phyloP scores from a whole-genome alignment of 2,113 vertebrate species.

The Ibidorhyncha struthersii region DNA sequence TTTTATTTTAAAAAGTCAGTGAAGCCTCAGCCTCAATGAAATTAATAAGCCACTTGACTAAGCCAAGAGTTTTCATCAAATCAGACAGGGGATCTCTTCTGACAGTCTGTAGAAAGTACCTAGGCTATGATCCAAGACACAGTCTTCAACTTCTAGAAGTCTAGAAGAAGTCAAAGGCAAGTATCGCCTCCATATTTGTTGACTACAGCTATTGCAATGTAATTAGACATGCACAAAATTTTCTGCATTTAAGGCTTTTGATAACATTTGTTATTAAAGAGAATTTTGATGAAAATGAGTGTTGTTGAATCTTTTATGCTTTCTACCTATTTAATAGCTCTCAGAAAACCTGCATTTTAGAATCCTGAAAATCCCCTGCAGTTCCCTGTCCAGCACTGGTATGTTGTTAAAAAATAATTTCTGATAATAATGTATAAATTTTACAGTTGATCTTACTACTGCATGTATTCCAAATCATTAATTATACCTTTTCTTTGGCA shows the following conservation, averaged over 20 bases:
- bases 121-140: background rate
- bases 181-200: background rate
- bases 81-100: background rate
- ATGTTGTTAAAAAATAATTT: background rate
- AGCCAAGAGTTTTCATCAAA: background rate
- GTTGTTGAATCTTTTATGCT: background rate
- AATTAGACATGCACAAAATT: background rate
- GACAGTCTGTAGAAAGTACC: background rate
- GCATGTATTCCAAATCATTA: background rate
- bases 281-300: background rate
- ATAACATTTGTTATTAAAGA: background rate
- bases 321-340: background rate
- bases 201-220: background rate
- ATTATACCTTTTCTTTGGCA: background rate
- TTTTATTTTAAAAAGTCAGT: background rate
- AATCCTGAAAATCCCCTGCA: background rate
- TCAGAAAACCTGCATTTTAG: background rate
- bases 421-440: conserved; percentile 12
- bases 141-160: background rate
- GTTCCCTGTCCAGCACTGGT: background rate
- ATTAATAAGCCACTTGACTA: background rate
- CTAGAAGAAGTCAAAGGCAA: background rate
- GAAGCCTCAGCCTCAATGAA: background rate
- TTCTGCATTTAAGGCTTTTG: background rate
- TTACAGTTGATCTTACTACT: background rate